These are phyloP conservation scores for Buathra laborator DNA, from an alignment of 2,888 invertebrate species.

Conservation along the genomic window DNA sequence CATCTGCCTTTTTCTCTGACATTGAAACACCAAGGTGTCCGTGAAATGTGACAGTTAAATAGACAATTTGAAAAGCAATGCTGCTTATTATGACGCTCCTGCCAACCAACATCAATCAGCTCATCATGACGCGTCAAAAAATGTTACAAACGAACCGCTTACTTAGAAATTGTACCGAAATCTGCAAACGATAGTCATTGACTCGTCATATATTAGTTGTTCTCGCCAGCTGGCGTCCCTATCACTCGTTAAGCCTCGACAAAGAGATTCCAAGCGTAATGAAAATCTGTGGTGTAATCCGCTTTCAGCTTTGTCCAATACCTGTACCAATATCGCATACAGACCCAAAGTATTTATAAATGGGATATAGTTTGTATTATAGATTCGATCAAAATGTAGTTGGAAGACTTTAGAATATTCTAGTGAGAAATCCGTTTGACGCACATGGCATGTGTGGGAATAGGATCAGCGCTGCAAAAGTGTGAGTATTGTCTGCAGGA, in stretches of 20 bases:
- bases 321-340: background rate
- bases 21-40: no score
- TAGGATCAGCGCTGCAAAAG: background rate
- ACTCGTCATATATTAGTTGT: background rate
- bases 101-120: no score
- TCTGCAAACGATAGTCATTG: background rate
- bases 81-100: no score
- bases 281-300: slow-evolving; percentile 54
- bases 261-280: slow-evolving; percentile 47
- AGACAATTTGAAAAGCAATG: no score
- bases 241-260: slow-evolving; percentile 19
- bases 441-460: background rate
- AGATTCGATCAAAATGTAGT: background rate
- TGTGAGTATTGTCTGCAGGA: background rate
- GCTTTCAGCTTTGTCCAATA: slow-evolving; percentile 46
- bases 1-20: no score
- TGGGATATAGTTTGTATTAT: background rate
- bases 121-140: no score
- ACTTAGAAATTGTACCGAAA: background rate
- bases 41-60: no score
- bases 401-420: background rate
- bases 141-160: no score
- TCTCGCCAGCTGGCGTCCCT: background rate
- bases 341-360: background rate
- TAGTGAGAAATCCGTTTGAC: background rate